phyloP scores from a whole-genome alignment of 2,888 invertebrate genomes.

The Stenotaenia linearis region DNA sequence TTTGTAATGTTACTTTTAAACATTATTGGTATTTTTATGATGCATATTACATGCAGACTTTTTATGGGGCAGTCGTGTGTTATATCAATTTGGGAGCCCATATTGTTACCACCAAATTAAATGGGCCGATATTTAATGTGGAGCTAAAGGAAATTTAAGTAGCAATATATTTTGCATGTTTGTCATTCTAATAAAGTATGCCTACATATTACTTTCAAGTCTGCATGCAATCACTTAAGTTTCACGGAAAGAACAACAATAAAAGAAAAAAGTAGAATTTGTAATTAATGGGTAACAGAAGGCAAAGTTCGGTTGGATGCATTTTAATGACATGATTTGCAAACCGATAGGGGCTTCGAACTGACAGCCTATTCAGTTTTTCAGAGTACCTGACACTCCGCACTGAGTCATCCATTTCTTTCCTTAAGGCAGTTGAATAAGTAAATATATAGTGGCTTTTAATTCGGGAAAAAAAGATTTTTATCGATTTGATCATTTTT shows the following conservation, averaged over 20 bases:
- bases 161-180: not conserved
- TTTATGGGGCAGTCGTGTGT: not conserved
- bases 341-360: constrained; percentile 1
- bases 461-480: not conserved
- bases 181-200: no score
- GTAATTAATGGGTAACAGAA: constrained; percentile 1
- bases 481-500: not conserved
- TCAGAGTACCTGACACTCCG: not conserved
- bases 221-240: not conserved
- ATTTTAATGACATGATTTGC: constrained; percentile 4
- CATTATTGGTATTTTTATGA: not conserved
- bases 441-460: not conserved
- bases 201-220: not conserved
- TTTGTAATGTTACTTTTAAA: not conserved
- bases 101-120: not conserved
- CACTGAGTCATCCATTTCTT: not conserved
- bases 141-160: not conserved
- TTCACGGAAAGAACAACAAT: not conserved
- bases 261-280: not conserved
- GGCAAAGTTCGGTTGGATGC: not conserved
- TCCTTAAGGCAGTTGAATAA: not conserved
- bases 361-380: not conserved
- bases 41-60: constrained; percentile 4
- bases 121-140: not conserved
- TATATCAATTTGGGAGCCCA: not conserved